Conservation (phyloP, 1,140 invertebrate species). For the Latrodectus geometricus region DNA sequence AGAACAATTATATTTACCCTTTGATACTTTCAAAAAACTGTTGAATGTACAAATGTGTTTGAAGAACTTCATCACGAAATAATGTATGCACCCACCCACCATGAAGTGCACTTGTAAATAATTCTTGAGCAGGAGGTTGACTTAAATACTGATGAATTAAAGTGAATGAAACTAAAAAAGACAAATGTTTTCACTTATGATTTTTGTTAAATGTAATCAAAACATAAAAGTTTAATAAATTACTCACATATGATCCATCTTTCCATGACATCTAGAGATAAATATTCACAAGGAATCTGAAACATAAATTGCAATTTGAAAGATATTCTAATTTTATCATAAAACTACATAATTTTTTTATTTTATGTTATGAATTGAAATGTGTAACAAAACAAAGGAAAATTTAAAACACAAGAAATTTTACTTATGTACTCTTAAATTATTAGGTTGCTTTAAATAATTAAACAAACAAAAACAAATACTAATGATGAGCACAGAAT, state of each 20-base stretch:
- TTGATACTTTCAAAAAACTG: conserved; percentile 95
- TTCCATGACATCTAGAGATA: conserved; percentile 95
- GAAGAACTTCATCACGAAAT: conserved; percentile 97
- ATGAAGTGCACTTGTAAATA: conserved; percentile 92
- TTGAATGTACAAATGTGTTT: conserved; percentile 94
- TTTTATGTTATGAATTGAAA: too few species aligned
- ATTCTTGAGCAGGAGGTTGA: conserved; percentile 81
- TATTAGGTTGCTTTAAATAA: too few species aligned
- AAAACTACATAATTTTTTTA: too few species aligned
- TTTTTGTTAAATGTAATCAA: too few species aligned
- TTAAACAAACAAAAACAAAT: too few species aligned
- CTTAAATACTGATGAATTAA: conserved; percentile 87
- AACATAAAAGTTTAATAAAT: conserved; percentile 30
- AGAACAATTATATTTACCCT: conserved; percentile 71
- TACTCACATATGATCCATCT: conserved; percentile 91
- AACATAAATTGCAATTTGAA: conserved; percentile 36
- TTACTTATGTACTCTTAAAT: too few species aligned
- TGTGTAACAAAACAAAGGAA: too few species aligned
- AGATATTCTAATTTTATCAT: too few species aligned
- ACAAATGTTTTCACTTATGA: background rate
- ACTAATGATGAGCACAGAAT: too few species aligned
- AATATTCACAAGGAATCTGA: conserved; percentile 93
- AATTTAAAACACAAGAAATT: too few species aligned
- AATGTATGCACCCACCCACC: conserved; percentile 93
- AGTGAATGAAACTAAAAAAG: conserved; percentile 82